These are phyloP conservation scores for Saccopteryx leptura DNA, from an alignment of 2,113 vertebrate genomes.

Conservation along the genomic window DNA sequence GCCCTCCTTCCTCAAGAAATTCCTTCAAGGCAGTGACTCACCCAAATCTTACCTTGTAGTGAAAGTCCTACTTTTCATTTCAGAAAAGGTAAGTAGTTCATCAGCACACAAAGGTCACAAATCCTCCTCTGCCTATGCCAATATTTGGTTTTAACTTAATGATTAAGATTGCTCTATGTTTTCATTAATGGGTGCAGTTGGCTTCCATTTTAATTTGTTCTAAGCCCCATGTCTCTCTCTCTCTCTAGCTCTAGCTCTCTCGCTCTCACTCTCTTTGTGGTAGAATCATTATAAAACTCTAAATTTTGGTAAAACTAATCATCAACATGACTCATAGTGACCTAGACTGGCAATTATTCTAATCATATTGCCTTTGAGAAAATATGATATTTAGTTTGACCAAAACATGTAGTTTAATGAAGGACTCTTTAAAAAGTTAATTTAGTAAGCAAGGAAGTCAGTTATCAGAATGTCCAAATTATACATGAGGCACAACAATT, in stretches of 20 bases:
- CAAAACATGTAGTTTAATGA: slow-evolving; percentile 44
- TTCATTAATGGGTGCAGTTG: neutral
- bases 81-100: neutral
- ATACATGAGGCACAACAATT: slow-evolving; percentile 37
- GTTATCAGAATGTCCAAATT: slow-evolving; percentile 29
- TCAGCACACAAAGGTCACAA: neutral
- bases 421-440: slow-evolving; percentile 53
- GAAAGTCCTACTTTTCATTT: neutral
- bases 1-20: neutral
- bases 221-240: neutral
- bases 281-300: slow-evolving; percentile 42
- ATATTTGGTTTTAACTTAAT: neutral
- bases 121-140: neutral
- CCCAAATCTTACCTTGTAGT: neutral
- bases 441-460: neutral
- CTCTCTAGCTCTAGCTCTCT: neutral
- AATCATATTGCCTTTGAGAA: slow-evolving; percentile 41
- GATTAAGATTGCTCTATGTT: neutral
- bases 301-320: slow-evolving; percentile 67
- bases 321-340: slow-evolving; percentile 4
- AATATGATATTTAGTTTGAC: slow-evolving; percentile 18
- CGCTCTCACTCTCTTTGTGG: neutral
- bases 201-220: slow-evolving; percentile 23
- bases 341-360: slow-evolving; percentile 50
- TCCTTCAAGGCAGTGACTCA: rapidly evolving